Base-by-base conservation (phyloP, 2,797 vertebrate genomes). In the Gephyroberyx darwinii region DNA sequence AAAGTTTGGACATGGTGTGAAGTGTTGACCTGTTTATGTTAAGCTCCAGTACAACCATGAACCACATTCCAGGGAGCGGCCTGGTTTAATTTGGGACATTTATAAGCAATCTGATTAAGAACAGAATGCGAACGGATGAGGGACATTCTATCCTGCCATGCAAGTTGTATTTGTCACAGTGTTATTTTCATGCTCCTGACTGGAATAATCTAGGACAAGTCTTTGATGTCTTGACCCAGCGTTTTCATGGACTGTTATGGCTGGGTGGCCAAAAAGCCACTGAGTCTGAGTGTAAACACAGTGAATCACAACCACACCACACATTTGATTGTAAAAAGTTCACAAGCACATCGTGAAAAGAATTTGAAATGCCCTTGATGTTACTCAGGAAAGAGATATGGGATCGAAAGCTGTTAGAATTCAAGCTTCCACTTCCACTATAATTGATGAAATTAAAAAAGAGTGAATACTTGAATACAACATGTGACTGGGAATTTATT, bases 161-260 rank as follows among this genome's bases (percentile, higher is more conserved):
- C 83, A 45, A 74, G 73, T 81, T 84, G 87, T 85, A 47, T 90
- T 91, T 90, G 86, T 90, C 91, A 84, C 90, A 86, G 84, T 89
- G 88, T 88, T 87, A 89, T 90, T 92, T 76, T 90, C 90, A 91
- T 84, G 91, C 90, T 86, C 71, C 88, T 87, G 90, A 89, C 82
- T 83, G 84, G 82, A 90, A 89, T 77, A 60, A 87, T 86, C 83
- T 77, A 9, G 37, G 52, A 62, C 60, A 51, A n/a, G 26, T 59
- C 88, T 92, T 91, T 92, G 84, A 92, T 67, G 89, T 90, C 50
- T 35, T 61, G 68, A 80, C 78, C 78, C 56, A 14, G 72, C 56
- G 5, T 82, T 83, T 85, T 84, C 78, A 79, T 59, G 82, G 59
- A 56, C 74, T 37, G 82, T 82, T 73, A 71, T 70, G 82, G 81